Evolutionary conservation across 2,888 invertebrate species (phyloP), one percentile per base, ranked within the genome.

Genomic region (Andrena marginata): DNA sequence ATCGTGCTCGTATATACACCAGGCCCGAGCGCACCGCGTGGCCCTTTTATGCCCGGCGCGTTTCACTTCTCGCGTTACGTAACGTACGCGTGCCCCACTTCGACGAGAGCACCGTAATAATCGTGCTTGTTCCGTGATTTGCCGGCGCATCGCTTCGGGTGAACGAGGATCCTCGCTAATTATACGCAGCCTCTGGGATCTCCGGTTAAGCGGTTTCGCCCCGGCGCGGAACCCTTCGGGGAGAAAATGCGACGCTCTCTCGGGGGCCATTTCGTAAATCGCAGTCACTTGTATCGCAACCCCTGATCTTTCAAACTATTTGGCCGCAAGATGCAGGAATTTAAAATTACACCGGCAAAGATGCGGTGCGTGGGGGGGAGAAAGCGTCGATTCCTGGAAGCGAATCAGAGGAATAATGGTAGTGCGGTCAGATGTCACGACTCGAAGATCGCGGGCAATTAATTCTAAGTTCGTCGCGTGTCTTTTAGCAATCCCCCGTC

Each of bases 1-100:
- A 23, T 26, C 51, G 51, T 7, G 51, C 8, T 51, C 20, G 8
- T 51, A 51, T 2, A 20, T n/a, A 6, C 8, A 20, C 42, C 16
- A 42, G 16, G 42, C 0, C 20, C 54, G 20, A 54, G 8, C 20
- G 54, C 54, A 3, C 10, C 48, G 51, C 35, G 35, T 54, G 23
- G 51, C 60, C 42, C 59, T 74, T 80, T 48, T 48, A 29, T 20
- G 48, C 49, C 20, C 23, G 67, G 54, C 56, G 16, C 49, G 64
- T 69, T 79, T 64, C 48, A 42, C 23, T 62, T 33, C 16, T 63
- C n/a, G 4, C 26, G 26, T 81, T 68, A 73, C 5, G 62, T 59
- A 80, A 80, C n/a, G 8, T 48, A 56, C 31, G 20, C 51, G 33
- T 33, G 49, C 26, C 48, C 62, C 54, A 69, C 35, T 63, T 73